A percentile compares a stretch with the other conserved stretches of the same genome.
phyloP scores from a whole-genome alignment of 2,797 vertebrate species.

The Psittacula echo region DNA sequence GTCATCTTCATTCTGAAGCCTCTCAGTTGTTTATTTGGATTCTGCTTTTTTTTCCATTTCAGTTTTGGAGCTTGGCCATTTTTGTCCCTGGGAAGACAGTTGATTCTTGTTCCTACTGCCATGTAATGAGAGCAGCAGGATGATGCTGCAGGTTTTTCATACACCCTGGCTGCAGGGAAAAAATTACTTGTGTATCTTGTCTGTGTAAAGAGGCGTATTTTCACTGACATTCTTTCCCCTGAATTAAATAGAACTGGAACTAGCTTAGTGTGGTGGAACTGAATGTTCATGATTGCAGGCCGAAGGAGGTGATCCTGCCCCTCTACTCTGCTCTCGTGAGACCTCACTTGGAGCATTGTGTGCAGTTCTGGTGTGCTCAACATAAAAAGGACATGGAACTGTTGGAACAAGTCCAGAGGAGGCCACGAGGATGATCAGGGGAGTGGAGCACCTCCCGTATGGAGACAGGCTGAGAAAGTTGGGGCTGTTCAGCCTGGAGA shows the following conservation, averaged over 20 bases:
- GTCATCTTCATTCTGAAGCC: background rate
- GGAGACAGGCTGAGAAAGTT: no score
- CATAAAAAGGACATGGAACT: background rate
- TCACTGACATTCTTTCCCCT: background rate
- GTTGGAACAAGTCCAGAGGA: background rate
- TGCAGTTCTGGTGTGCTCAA: background rate
- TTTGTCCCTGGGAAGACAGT: background rate
- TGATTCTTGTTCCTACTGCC: background rate
- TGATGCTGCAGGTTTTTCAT: conserved; percentile 24
- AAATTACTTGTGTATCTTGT: background rate
- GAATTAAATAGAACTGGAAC: background rate
- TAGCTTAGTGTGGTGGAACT: background rate
- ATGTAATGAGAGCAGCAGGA: conserved; percentile 9
- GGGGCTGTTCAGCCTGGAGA: no score
- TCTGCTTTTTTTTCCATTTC: background rate
- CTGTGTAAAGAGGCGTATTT: background rate
- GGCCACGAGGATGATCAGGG: no score
- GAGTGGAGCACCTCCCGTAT: no score
- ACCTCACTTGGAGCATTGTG: background rate
- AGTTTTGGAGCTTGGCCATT: background rate
- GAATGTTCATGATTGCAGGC: background rate
- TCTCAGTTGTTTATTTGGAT: background rate
- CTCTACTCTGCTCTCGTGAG: background rate
- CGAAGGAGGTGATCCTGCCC: background rate
- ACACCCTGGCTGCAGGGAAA: background rate